phyloP scores from a whole-genome alignment of 2,797 vertebrate species.

The Peromyscus aztecus region DNA sequence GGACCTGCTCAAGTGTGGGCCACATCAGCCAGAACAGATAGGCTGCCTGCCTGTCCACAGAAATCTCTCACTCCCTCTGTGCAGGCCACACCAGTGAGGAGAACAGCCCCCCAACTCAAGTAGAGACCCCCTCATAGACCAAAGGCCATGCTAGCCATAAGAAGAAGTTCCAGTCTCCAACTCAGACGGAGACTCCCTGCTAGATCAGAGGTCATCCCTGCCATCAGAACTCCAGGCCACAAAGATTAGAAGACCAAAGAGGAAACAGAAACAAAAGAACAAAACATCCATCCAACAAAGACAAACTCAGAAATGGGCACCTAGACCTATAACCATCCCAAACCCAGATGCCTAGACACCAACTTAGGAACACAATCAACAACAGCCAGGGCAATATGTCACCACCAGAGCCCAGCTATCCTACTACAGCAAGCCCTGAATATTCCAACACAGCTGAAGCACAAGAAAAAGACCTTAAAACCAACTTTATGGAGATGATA shows the following conservation, averaged over 20 bases:
- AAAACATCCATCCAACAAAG: not conserved
- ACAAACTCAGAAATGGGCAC: not conserved
- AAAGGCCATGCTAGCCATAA: not conserved
- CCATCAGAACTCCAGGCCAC: not conserved
- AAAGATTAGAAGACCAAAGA: not conserved
- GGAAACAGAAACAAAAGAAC: not conserved
- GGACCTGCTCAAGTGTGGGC: not conserved
- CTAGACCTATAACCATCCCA: not conserved
- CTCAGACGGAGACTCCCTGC: not conserved
- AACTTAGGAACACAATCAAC: not conserved
- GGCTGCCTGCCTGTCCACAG: accelerated
- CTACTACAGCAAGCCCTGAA: not conserved
- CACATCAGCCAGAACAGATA: not conserved
- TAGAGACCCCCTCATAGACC: not conserved
- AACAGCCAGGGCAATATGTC: not conserved
- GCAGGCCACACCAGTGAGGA: not conserved
- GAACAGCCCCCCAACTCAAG: not conserved
- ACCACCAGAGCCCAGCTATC: too few species aligned
- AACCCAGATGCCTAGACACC: not conserved
- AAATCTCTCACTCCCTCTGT: not conserved
- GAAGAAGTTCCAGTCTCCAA: not conserved
- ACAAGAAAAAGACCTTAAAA: not conserved
- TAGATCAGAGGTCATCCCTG: not conserved
- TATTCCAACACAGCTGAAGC: not conserved
- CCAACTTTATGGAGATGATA: not conserved